Evolutionary conservation across 1,140 invertebrate species (phyloP), one percentile per base, ranked within the genome.

Genomic region (Teleogryllus occipitalis): DNA sequence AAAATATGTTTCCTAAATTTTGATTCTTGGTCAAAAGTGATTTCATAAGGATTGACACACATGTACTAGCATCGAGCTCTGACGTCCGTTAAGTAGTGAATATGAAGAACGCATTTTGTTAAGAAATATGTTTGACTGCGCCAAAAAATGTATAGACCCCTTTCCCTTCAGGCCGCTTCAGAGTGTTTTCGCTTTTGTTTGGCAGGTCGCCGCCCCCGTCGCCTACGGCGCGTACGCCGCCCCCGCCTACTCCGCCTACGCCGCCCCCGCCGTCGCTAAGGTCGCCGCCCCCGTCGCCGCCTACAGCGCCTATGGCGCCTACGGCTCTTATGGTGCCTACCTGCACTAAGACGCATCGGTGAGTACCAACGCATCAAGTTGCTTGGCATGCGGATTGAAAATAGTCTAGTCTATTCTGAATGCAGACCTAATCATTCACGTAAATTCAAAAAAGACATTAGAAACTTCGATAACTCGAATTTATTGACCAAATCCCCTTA

Each of bases 251-350:
- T 49, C 74, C 75, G 79, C 78, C 3, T 48, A 47, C 27, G 74
- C 74, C 75, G 79, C 78, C 78, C 78, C 79, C 79, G 74, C 79
- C 65, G 22, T 39, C 47, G 72, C 49, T 21, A 15, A n/a, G 76
- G 76, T 27, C 27, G 80, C 80, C 15, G 79, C 79, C 48, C 79
- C 79, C 47, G 79, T 72, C 47, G 8, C n/a, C 8, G 65, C 75
- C 46, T 48, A 76, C 46, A 8, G 27, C 22, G 48, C 80, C 49
- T 72, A 76, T 10, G 75, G 75, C 5, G 75, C 49, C 5, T 80
- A 80, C 54, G 79, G 49, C 65, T n/a, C 54, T 8, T 47, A 47
- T 18, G 76, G 76, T n/a, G 76, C 46, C 18, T 77, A 77, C 47
- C 14, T 77, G 7, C 76, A 77, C 76, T 77, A 49, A 77, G 47